Evolutionary conservation across 2,113 vertebrate genomes (phyloP).

Genomic region (Malurus melanocephalus): DNA sequence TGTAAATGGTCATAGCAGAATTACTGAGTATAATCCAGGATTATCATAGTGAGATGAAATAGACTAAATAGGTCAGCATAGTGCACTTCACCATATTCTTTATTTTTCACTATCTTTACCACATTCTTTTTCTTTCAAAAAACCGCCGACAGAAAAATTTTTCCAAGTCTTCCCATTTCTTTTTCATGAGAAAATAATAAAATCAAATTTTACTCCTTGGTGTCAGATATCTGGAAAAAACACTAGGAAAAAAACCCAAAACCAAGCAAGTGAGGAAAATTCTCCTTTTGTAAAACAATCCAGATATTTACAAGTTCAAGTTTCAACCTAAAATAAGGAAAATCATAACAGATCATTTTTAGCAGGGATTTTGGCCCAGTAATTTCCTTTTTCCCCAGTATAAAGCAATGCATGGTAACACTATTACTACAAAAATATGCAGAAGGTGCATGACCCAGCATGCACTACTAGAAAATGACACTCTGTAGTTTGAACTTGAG

Average conservation of each 20-base stretch:
- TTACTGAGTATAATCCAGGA: conserved; percentile 11
- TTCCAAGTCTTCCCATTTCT: background rate
- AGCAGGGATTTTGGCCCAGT: background rate
- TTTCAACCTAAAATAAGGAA: conserved; percentile 36
- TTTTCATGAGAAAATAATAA: background rate
- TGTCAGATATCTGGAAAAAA: background rate
- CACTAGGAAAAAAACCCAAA: background rate
- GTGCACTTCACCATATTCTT: background rate
- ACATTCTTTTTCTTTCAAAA: background rate
- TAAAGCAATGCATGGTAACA: background rate
- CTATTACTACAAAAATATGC: background rate
- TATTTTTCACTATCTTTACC: background rate
- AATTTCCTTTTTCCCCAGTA: background rate
- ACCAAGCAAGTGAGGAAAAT: background rate
- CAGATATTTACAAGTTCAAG: conserved; percentile 49
- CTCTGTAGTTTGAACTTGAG: background rate
- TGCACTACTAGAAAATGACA: background rate
- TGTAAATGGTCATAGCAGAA: background rate
- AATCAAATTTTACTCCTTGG: background rate
- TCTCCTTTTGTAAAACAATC: conserved; percentile 27
- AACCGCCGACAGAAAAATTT: background rate
- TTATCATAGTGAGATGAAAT: conserved; percentile 3
- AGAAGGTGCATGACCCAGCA: background rate
- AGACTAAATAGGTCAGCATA: conserved; percentile 4
- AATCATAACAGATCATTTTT: background rate